Base-by-base conservation (phyloP, 2,113 vertebrate species). In the Menura novaehollandiae region DNA sequence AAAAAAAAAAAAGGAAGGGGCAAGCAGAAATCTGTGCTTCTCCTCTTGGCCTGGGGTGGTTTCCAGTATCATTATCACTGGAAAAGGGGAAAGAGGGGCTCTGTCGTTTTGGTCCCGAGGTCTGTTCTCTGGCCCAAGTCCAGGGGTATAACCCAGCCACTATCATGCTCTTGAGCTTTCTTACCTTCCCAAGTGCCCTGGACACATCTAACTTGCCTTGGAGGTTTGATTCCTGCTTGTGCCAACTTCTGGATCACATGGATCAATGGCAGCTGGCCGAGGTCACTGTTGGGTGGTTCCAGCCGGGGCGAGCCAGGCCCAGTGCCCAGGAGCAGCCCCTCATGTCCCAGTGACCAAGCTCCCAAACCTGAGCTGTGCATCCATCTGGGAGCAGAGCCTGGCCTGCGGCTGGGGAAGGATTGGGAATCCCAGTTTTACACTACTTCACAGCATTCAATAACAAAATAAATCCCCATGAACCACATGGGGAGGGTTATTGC, bases 271-370 rank as follows among this genome's bases (percentile, higher is more conserved):
- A 62, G 33, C 46, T 3, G 7, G 27, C 27, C 9, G 2, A 53
- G 55, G 67, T 11, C n/a, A 30, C 35, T 1, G 0, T 0, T 4
- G 1, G 41, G 24, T 35, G 52, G 35, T 14, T n/a, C 52, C 44
- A 74, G 6, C 8, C n/a, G 26, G 37, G n/a, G 28, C 0, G 0
- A 77, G 35, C 0, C 0, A 60, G 27, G 26, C 64, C n/a, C 64
- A 21, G 8, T 5, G 14, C 11, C 37, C 24, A 89, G 76, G 26
- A 87, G 35, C 59, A 59, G 43, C 35, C 9, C 18, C 44, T 37
- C 10, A 2, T 0, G 1, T 11, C 20, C 30, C 1, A 1, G 10
- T 12, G 23, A 30, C 26, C 10, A 18, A 35, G 41, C 9, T 56
- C 18, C n/a, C 43, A 46, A 8, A 10, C 44, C 63, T 11, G 23